Conservation (phyloP, 2,797 vertebrate genomes). For the Taeniopygia guttata region DNA sequence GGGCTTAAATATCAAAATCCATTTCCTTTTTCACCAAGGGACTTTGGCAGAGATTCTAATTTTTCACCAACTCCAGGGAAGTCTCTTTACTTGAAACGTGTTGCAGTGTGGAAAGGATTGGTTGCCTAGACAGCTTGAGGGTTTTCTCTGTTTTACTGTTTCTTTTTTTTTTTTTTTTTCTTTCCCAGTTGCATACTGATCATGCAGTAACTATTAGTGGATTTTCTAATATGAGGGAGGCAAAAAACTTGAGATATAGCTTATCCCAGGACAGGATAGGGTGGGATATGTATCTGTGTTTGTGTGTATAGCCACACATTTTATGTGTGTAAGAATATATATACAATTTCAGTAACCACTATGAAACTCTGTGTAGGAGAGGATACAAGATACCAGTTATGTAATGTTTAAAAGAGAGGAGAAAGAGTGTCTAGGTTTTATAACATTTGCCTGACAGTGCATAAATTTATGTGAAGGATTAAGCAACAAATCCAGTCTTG, state of each 20-base stretch:
- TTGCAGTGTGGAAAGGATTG: not conserved
- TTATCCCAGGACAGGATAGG: not conserved
- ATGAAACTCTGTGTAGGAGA: not conserved
- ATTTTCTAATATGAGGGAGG: not conserved
- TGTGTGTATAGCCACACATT: not conserved
- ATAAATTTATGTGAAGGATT: not conserved
- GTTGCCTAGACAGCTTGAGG: slow-evolving; percentile 17
- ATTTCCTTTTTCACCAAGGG: not conserved
- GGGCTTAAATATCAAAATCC: not conserved
- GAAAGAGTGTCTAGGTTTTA: not conserved
- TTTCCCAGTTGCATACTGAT: not conserved
- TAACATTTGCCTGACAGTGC: not conserved
- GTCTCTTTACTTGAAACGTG: not conserved
- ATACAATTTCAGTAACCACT: not conserved
- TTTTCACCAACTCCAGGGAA: slow-evolving; percentile 1
- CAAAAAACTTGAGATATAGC: not conserved
- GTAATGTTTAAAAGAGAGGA: not conserved
- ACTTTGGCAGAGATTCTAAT: slow-evolving; percentile 12
- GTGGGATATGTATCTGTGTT: not conserved
- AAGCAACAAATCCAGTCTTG: not conserved
- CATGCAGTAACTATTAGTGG: not conserved
- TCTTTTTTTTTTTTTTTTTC: not conserved
- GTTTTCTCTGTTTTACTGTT: not conserved
- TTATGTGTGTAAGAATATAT: not conserved
- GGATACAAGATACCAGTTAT: not conserved